These are phyloP conservation scores for Mythimna lalbum DNA, from an alignment of 2,888 invertebrate species.

Conservation along the genomic window DNA sequence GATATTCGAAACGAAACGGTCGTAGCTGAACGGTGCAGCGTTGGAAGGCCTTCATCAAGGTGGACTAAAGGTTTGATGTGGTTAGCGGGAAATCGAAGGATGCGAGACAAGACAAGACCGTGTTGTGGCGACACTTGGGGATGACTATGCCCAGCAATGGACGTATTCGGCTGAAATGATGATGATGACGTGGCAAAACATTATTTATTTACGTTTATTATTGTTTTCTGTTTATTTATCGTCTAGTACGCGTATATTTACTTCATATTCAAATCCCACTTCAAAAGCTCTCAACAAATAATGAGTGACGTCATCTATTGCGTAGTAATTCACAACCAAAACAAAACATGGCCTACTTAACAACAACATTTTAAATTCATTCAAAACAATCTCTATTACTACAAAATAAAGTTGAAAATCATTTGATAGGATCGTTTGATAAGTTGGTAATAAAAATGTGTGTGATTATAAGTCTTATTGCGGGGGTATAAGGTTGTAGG, in stretches of 20 bases:
- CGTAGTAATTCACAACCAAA: conserved; percentile 60
- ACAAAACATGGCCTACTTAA: conserved; percentile 64
- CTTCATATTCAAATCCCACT: conserved; percentile 41
- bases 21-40: no score
- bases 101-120: no score
- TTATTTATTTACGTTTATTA: no score
- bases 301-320: conserved; percentile 61
- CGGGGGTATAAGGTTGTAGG: conserved; percentile 57
- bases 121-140: no score
- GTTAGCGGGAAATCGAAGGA: no score
- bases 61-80: no score
- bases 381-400: conserved; percentile 54
- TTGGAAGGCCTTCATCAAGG: no score
- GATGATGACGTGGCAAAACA: neutral
- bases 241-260: conserved; percentile 10
- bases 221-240: no score
- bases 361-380: conserved; percentile 43
- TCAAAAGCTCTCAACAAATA: conserved; percentile 52
- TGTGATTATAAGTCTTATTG: conserved; percentile 58
- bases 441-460: conserved; percentile 56
- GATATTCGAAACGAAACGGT: no score
- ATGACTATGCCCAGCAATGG: no score
- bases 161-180: no score
- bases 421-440: conserved; percentile 16
- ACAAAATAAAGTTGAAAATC: conserved; percentile 41